A percentile compares a stretch with the other conserved stretches of the same genome.
phyloP scores from a whole-genome alignment of 2,888 invertebrate species.

The Agapetus fuscipes region DNA sequence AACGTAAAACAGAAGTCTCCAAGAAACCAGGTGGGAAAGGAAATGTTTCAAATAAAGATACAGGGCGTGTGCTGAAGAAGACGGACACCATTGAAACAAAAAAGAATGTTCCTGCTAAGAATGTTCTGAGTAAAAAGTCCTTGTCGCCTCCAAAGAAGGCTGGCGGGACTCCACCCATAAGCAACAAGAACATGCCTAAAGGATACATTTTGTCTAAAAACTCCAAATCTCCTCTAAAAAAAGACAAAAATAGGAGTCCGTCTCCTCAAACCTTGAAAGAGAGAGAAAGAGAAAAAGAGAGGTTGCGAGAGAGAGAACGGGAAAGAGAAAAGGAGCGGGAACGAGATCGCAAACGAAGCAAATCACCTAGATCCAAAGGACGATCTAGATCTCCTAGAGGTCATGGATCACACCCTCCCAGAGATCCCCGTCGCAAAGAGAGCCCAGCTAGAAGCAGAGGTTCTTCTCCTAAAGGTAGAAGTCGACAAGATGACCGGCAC shows the following conservation, averaged over 20 bases:
- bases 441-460: conserved; percentile 42
- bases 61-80: conserved; percentile 33
- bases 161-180: conserved; percentile 43
- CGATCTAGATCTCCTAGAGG: conserved; percentile 39
- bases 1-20: conserved; percentile 42
- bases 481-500: conserved; percentile 37
- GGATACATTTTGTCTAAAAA: conserved; percentile 29
- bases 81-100: conserved; percentile 28
- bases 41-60: conserved; percentile 34
- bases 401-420: conserved; percentile 34
- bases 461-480: conserved; percentile 38
- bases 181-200: conserved; percentile 36
- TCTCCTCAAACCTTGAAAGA: conserved; percentile 35
- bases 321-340: conserved; percentile 32
- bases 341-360: conserved; percentile 43
- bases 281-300: conserved; percentile 38
- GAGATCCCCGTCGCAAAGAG: conserved; percentile 38
- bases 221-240: conserved; percentile 39
- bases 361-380: conserved; percentile 38
- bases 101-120: conserved; percentile 16
- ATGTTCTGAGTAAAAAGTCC: conserved; percentile 32
- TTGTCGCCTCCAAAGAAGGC: conserved; percentile 43
- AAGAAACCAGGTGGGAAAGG: conserved; percentile 33
- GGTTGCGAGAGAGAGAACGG: conserved; percentile 31
- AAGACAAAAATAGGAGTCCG: conserved; percentile 37